Conservation (phyloP, 1,140 invertebrate genomes). For the Cotesia typhae region DNA sequence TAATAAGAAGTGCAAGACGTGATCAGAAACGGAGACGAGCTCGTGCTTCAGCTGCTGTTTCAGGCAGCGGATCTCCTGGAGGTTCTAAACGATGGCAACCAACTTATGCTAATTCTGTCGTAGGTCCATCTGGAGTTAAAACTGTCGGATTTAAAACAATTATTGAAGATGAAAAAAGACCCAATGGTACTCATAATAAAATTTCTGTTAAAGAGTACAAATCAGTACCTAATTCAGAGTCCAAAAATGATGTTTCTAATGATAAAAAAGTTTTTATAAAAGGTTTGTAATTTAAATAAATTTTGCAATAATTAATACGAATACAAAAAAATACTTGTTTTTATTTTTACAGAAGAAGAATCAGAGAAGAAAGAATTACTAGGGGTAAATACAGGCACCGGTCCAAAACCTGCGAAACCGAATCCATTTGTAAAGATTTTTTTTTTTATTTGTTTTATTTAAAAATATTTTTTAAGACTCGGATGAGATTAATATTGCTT, state of each 20-base stretch:
- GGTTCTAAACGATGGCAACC: slow-evolving; percentile 60
- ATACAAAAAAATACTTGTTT: background rate
- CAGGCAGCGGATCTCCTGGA: slow-evolving; percentile 43
- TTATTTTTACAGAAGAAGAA: slow-evolving; percentile 55
- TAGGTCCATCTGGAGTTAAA: slow-evolving; percentile 48
- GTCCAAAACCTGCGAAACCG: slow-evolving; percentile 63
- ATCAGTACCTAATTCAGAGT: slow-evolving; percentile 52
- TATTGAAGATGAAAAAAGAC: slow-evolving; percentile 56
- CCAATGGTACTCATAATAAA: slow-evolving; percentile 58
- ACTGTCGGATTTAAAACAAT: slow-evolving; percentile 56
- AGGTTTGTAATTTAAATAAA: slow-evolving; percentile 48
- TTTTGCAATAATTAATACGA: background rate
- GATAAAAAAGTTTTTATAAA: slow-evolving; percentile 59
- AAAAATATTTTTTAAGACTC: slow-evolving; percentile 3
- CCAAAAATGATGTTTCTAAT: slow-evolving; percentile 52
- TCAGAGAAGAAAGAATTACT: slow-evolving; percentile 64
- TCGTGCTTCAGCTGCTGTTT: slow-evolving; percentile 39
- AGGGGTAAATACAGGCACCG: slow-evolving; percentile 65
- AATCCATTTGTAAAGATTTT: slow-evolving; percentile 67
- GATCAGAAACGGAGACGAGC: slow-evolving; percentile 62
- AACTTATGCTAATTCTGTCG: slow-evolving; percentile 50
- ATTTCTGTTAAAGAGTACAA: slow-evolving; percentile 56
- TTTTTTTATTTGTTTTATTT: slow-evolving; percentile 56
- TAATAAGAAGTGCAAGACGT: slow-evolving; percentile 67
- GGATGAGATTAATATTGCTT: background rate